Conservation (phyloP, 2,797 vertebrate species). For the Psittacula derbiana region DNA sequence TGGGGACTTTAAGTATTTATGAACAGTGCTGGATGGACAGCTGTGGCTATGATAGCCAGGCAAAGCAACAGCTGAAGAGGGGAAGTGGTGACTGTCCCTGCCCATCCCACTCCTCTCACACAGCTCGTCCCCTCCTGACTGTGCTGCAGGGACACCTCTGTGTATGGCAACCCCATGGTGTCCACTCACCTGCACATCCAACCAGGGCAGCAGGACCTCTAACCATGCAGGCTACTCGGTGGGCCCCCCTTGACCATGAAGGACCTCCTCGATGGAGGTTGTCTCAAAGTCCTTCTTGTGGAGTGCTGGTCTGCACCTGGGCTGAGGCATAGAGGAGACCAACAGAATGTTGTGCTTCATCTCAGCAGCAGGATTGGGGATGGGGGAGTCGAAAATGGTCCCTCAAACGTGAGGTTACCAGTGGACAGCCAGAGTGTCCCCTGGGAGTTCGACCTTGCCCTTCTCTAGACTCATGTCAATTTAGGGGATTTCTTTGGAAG, state of each 20-base stretch:
- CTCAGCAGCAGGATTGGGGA: background rate
- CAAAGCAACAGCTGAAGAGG: background rate
- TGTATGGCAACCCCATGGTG: background rate
- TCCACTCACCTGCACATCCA: background rate
- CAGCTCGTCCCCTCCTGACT: background rate
- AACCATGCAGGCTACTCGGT: background rate
- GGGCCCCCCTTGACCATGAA: background rate
- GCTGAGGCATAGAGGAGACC: background rate
- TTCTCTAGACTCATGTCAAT: background rate
- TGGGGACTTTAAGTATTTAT: background rate
- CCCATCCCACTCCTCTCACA: background rate
- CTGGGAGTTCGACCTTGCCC: background rate
- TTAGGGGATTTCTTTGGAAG: background rate
- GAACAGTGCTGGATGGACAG: background rate
- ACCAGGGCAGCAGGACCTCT: background rate
- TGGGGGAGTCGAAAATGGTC: background rate
- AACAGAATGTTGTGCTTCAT: background rate
- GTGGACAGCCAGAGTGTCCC: background rate
- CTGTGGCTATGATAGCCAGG: background rate
- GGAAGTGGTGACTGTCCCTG: background rate
- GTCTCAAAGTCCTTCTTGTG: accelerated
- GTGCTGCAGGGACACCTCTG: background rate
- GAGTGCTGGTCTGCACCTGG: background rate
- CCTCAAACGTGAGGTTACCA: background rate
- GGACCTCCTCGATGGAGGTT: background rate